A percentile compares a stretch with the other conserved stretches of the same genome.
Conservation (phyloP, 92 coral and sea anemone species). For the Epizoanthus stellaris region DNA sequence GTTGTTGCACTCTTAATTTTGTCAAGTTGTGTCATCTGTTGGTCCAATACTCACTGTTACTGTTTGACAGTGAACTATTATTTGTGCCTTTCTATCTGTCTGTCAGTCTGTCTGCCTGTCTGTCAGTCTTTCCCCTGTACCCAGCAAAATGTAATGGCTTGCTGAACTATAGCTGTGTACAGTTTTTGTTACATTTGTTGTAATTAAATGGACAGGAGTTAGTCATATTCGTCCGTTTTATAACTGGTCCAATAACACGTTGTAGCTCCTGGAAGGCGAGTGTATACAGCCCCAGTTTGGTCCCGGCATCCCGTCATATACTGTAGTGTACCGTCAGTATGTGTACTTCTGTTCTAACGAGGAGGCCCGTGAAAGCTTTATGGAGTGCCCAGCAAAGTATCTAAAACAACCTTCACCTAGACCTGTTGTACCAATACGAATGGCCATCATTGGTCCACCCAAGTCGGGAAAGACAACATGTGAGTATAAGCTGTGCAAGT, state of each 20-base stretch:
- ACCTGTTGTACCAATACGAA: conserved; percentile 92
- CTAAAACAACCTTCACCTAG: conserved; percentile 96
- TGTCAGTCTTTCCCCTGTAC: neutral
- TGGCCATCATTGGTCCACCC: conserved; percentile 98
- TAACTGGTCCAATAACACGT: neutral
- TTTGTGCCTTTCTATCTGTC: no score
- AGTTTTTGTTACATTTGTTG: neutral
- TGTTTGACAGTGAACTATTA: no score
- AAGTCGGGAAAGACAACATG: conserved; percentile 96
- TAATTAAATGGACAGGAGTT: no score
- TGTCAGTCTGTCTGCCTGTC: no score
- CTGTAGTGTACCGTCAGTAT: conserved; percentile 89
- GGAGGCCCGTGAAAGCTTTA: conserved; percentile 76
- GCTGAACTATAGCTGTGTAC: no score
- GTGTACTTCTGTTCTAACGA: conserved; percentile 92
- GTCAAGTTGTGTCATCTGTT: no score
- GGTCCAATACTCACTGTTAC: no score
- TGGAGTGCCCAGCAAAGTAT: conserved; percentile 87
- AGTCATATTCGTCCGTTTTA: neutral
- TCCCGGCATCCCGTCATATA: conserved; percentile 66
- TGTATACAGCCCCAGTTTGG: conserved; percentile 91
- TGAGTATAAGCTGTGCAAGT: conserved; percentile 49
- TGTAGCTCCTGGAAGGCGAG: conserved; percentile 90
- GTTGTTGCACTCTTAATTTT: neutral
- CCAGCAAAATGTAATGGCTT: neutral